Evolutionary conservation across 35 echinoderm and acorn worm species (phyloP).

Genomic region (Ptychodera flava): DNA sequence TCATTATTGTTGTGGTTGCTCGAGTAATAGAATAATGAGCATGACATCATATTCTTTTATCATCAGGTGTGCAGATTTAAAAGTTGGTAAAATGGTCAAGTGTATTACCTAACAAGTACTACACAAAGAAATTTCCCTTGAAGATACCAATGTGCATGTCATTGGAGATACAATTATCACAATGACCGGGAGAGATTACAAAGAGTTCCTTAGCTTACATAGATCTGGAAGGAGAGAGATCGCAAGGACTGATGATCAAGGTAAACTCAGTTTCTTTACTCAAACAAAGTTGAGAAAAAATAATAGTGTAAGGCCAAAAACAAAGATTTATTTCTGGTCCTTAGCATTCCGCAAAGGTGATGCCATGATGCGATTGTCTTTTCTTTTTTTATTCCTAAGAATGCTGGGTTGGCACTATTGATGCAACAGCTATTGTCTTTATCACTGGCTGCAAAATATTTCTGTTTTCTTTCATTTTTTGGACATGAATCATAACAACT

Average conservation of each 20-base stretch:
- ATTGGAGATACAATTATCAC: too few species aligned
- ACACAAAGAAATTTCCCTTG: too few species aligned
- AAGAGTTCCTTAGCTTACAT: slow-evolving; percentile 54
- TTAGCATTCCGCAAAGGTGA: neutral
- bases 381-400: neutral
- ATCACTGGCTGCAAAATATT: too few species aligned
- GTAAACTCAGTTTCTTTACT: slow-evolving; percentile 2
- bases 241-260: slow-evolving; percentile 80
- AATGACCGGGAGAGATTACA: slow-evolving; percentile 89
- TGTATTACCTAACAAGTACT: too few species aligned
- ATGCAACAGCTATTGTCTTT: too few species aligned
- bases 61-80: too few species aligned
- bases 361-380: neutral
- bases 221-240: slow-evolving; percentile 71
- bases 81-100: too few species aligned
- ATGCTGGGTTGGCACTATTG: neutral
- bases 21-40: too few species aligned
- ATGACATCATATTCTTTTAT: too few species aligned
- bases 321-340: too few species aligned
- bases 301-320: neutral
- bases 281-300: neutral
- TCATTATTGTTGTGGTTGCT: too few species aligned
- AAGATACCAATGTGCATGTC: too few species aligned
- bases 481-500: neutral
- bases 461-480: neutral